Base-by-base conservation (phyloP, 2,888 invertebrate genomes). In the Phortica magna region DNA sequence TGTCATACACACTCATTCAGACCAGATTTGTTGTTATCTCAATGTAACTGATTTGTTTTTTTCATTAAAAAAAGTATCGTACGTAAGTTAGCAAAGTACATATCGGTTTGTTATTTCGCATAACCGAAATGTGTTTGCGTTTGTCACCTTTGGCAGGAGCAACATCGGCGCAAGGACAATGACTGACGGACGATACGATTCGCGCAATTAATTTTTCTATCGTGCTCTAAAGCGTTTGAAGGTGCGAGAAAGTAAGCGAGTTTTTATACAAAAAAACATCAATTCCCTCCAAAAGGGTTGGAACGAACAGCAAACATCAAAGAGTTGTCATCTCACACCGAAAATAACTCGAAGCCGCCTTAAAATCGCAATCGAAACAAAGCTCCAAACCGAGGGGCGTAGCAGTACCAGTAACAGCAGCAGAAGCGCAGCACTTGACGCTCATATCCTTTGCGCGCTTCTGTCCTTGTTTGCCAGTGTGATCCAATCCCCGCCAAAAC, bases 141-240 rank as follows among this genome's bases (percentile, higher is more conserved):
- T 68, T 68, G 68, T 68, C 68, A 68, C 68, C 43, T 68, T 68
- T 68, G 61, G 48, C 48, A 48, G 48, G 22, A 61, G 61, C 61
- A 19, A 61, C 19, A 22, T 9, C 3, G 48, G 48, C 7, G 48
- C 14, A 48, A 12, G 7, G 48, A 9, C 14, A 2, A 31, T n/a
- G 7, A 67, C 14, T 42, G 77, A 78, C 61, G 77, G 80, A 79
- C 81, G 85, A 87, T 85, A 88, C 87, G 85, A 87, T 86, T 84
- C 85, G 87, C 88, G 85, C 85, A 86, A 88, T 86, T 86, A 86
- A 86, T 86, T 86, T 86, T 81, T 85, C 81, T 83, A 87, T 83
- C 87, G 83, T 68, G 42, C 43, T 17, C 22, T 10, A 61, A 76
- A 77, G 81, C 48, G 73, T 41, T 41, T 41, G n/a, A 65, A 68